Base-by-base conservation (phyloP, 2,888 invertebrate species). In the Scelioninae gen. 2 region DNA sequence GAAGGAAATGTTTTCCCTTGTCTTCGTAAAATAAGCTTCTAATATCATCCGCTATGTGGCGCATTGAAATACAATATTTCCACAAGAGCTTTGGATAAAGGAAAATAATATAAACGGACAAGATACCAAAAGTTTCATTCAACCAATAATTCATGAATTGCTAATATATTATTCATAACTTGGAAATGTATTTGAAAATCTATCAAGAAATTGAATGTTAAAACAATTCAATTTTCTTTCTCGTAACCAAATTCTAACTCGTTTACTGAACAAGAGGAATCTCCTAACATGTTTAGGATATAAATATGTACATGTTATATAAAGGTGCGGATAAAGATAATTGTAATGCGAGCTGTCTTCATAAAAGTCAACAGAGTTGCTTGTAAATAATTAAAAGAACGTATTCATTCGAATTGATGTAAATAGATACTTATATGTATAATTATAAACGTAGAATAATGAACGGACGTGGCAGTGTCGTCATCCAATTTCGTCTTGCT, bases 261-360 rank as follows among this genome's bases (percentile, higher is more conserved):
- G n/a, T n/a, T 61, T 43, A 33, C 45, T 31, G 41, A 28, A 33
- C 1, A 22, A 64, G 13, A 28, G 5, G 63, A 46, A 52, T 60
- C 31, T 58, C 57, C 50, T 37, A 31, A 52, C 45, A 2, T 11
- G 41, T 35, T 28, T 53, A 55, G 46, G 0, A 25, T 70, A 55
- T 64, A 71, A 57, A 71, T 65, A 65, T 65, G 71, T 63, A 72
- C 53, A 72, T 72, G 65, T 65, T 53, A 65, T 72, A 48, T 53
- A 53, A 72, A 72, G 33, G 52, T 60, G 71, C 60, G n/a, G 39
- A 60, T 46, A 48, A 50, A 41, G 13, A 2, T 60, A 41, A 10
- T 13, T 60, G 63, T 55, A 70, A 45, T 22, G 63, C 39, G 61
- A 61, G 31, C 22, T 45, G 37, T 58, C 53, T 41, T 60, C 52